Evolutionary conservation across 37 sponge, comb jelly and placozoan species (phyloP).

Genomic region (Dysidea cf. avara): DNA sequence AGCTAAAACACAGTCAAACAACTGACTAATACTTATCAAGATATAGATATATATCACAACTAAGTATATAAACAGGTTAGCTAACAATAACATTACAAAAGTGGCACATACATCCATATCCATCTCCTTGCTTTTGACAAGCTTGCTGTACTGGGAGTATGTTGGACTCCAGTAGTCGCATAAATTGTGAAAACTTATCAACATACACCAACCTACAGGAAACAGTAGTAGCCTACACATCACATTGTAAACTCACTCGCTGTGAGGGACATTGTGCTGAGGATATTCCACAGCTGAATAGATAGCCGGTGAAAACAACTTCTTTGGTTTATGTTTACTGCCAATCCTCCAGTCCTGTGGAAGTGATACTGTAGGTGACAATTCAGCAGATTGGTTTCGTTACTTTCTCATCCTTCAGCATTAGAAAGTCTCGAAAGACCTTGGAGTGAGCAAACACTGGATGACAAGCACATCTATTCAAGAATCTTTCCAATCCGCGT

Average conservation of each 20-base stretch:
- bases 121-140: slow-evolving; percentile 24
- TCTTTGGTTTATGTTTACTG: slow-evolving; percentile 40
- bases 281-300: slow-evolving; percentile 68
- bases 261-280: slow-evolving; percentile 64
- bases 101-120: slow-evolving; percentile 16
- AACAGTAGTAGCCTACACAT: too few species aligned
- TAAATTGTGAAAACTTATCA: slow-evolving; percentile 68
- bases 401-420: slow-evolving; percentile 72
- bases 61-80: too few species aligned
- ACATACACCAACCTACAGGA: slow-evolving; percentile 48
- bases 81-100: too few species aligned
- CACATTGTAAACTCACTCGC: slow-evolving; percentile 54
- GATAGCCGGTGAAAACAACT: slow-evolving; percentile 62
- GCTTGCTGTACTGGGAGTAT: slow-evolving; percentile 39
- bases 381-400: not conserved
- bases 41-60: too few species aligned
- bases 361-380: not conserved
- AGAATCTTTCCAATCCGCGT: slow-evolving; percentile 60
- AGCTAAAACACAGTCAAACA: too few species aligned
- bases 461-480: slow-evolving; percentile 61
- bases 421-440: slow-evolving; percentile 59
- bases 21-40: too few species aligned
- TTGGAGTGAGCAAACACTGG: slow-evolving; percentile 66
- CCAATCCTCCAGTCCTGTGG: slow-evolving; percentile 76
- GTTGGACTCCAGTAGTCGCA: slow-evolving; percentile 37